Evolutionary conservation across 2,113 vertebrate species (phyloP).

Genomic region (Hippolais icterina): DNA sequence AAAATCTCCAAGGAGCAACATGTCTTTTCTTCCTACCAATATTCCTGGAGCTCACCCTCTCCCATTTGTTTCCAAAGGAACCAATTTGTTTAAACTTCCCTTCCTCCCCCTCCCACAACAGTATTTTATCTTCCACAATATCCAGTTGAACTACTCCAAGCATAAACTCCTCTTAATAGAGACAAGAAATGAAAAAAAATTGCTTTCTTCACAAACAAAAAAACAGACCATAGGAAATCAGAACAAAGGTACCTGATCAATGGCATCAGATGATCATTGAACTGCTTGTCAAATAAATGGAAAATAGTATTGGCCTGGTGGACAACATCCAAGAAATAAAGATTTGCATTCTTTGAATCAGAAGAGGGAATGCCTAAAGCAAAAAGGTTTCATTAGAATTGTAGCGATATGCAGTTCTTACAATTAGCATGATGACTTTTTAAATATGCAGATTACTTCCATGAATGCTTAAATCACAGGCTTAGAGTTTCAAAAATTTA

Average conservation of each 20-base stretch:
- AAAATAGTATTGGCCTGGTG: constrained; percentile 99
- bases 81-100: background rate
- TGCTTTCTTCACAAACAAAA: background rate
- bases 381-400: constrained; percentile 23
- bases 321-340: constrained; percentile 98
- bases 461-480: background rate
- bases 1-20: background rate
- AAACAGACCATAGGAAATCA: background rate
- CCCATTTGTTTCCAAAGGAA: background rate
- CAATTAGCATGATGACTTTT: background rate
- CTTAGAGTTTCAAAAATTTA: constrained; percentile 9
- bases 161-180: background rate
- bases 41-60: background rate
- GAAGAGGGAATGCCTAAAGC: constrained; percentile 92
- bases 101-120: background rate
- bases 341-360: constrained; percentile 94
- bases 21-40: background rate
- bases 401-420: background rate
- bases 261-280: constrained; percentile 99
- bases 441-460: background rate
- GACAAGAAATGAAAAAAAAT: background rate
- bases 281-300: constrained; percentile 99
- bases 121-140: background rate
- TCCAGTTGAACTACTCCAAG: background rate
- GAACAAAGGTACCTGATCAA: constrained; percentile 89